Conservation (phyloP, 2,797 vertebrate genomes). For the Pagetopsis macropterus region DNA sequence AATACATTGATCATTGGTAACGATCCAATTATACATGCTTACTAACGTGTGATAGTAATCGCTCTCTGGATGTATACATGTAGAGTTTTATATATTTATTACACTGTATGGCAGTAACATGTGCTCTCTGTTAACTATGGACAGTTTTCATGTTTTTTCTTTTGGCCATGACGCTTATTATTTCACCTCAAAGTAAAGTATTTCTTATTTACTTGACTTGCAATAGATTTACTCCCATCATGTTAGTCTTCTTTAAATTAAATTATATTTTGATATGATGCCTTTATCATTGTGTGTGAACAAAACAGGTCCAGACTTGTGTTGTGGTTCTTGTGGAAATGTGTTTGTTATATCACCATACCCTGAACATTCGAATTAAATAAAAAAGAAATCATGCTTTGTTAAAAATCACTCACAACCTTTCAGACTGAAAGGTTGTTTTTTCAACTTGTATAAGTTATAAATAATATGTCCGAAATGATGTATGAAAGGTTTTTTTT, state of each 20-base stretch:
- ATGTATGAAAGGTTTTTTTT: slow-evolving; percentile 40
- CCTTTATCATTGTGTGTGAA: neutral
- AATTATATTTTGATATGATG: neutral
- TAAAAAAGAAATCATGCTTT: neutral
- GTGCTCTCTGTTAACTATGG: neutral
- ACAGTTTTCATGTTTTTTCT: neutral
- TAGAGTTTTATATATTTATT: slow-evolving; percentile 30
- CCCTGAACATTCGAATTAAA: neutral
- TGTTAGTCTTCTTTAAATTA: neutral
- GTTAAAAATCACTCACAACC: neutral
- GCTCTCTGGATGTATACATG: slow-evolving; percentile 1
- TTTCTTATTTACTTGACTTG: slow-evolving; percentile 1
- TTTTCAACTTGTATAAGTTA: slow-evolving; percentile 23
- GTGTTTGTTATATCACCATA: slow-evolving; percentile 2
- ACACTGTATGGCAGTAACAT: slow-evolving; percentile 4
- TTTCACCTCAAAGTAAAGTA: neutral
- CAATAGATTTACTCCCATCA: neutral
- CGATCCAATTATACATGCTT: neutral
- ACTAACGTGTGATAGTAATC: neutral
- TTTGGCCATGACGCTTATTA: neutral
- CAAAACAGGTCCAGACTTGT: neutral
- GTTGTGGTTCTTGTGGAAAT: slow-evolving; percentile 11
- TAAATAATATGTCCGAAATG: slow-evolving; percentile 36
- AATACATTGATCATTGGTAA: neutral
- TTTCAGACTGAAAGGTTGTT: neutral